A percentile compares a stretch with the other conserved stretches of the same genome.
Evolutionary conservation across 2,797 vertebrate genomes (phyloP).

Genomic region (Malurus leucopterus): DNA sequence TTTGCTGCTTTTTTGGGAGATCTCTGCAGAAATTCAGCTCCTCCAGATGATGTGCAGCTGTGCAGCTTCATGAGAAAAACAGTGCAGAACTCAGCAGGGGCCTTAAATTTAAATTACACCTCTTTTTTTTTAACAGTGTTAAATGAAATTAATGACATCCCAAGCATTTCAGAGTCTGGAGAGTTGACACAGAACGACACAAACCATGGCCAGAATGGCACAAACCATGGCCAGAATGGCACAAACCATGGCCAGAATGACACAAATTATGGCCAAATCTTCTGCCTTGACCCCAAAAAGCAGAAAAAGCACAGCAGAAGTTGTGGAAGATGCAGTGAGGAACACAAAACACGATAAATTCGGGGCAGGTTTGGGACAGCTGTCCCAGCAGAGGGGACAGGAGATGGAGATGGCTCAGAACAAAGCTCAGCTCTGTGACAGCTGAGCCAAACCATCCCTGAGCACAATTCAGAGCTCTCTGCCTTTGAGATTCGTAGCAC

Average conservation of each 20-base stretch:
- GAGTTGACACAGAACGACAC: too few species aligned
- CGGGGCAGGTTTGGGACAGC: not conserved
- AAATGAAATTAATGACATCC: too few species aligned
- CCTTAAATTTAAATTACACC: not conserved
- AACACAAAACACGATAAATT: not conserved
- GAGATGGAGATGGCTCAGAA: not conserved
- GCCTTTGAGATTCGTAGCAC: not conserved
- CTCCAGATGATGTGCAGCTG: accelerated
- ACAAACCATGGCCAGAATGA: not conserved
- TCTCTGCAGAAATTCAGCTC: not conserved
- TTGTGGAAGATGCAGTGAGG: not conserved
- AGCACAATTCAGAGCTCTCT: not conserved
- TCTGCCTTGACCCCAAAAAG: not conserved
- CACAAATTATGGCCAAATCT: not conserved
- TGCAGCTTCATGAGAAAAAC: not conserved
- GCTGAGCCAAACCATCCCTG: not conserved
- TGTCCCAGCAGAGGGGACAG: not conserved
- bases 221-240: too few species aligned
- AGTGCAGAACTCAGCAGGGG: not conserved
- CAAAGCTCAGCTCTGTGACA: not conserved
- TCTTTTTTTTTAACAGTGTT: not conserved
- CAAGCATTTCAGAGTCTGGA: not conserved
- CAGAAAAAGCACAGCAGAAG: not conserved
- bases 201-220: too few species aligned
- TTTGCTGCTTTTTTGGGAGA: not conserved